These are phyloP conservation scores for Panagrolaimus sp. DNA, from an alignment of 1,140 invertebrate species.

Conservation along the genomic window DNA sequence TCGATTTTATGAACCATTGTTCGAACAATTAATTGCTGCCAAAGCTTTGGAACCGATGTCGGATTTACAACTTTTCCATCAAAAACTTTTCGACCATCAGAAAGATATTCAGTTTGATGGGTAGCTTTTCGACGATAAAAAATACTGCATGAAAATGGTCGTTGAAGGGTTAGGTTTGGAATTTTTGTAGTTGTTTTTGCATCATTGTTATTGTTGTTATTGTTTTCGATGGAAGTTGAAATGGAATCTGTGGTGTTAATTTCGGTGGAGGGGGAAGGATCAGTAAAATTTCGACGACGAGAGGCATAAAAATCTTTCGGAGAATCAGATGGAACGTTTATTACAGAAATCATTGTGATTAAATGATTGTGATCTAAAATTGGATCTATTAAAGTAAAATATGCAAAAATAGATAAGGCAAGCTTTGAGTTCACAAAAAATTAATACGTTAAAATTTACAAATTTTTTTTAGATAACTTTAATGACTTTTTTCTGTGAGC, in stretches of 20 bases:
- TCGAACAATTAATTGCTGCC: slow-evolving; percentile 4
- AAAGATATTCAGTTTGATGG: background rate
- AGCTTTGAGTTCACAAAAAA: too few species aligned
- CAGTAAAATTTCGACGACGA: background rate
- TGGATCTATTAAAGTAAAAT: too few species aligned
- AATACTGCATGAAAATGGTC: too few species aligned
- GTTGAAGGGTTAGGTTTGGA: too few species aligned
- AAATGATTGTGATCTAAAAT: too few species aligned
- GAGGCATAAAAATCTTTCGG: background rate
- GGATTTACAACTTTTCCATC: slow-evolving; percentile 8
- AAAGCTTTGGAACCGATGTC: background rate
- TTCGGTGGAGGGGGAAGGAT: background rate
- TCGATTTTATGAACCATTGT: slow-evolving; percentile 9
- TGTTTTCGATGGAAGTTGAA: background rate
- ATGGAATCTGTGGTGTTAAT: background rate
- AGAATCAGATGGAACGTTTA: background rate
- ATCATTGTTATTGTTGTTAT: too few species aligned
- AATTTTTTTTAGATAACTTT: too few species aligned
- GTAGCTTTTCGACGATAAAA: slow-evolving; percentile 8
- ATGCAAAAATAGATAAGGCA: too few species aligned
- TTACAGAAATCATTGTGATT: background rate
- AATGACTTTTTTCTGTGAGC: too few species aligned
- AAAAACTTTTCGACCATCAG: slow-evolving; percentile 12
- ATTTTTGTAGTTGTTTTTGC: too few species aligned
- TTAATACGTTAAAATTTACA: too few species aligned